Evolutionary conservation across 2,888 invertebrate genomes (phyloP).

Genomic region (Chromoteleia sp.): DNA sequence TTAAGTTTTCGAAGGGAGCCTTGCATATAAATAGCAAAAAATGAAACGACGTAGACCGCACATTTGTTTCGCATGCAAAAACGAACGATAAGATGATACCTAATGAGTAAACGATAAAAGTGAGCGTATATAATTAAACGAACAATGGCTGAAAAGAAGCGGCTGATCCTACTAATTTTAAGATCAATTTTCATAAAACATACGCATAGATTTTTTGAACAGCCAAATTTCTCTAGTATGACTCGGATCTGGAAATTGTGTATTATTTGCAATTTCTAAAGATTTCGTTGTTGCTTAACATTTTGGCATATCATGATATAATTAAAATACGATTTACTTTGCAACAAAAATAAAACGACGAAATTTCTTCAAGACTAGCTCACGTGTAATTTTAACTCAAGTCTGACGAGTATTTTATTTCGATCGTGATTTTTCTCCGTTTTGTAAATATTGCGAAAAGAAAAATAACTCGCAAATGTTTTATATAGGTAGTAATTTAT

Average conservation of each 20-base stretch:
- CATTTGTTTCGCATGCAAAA: slow-evolving; percentile 55
- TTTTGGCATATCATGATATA: slow-evolving; percentile 44
- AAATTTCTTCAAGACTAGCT: slow-evolving; percentile 69
- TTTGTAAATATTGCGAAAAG: slow-evolving; percentile 81
- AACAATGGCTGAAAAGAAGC: slow-evolving; percentile 58
- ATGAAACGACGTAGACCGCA: slow-evolving; percentile 69
- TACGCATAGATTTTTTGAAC: slow-evolving; percentile 74
- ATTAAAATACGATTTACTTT: slow-evolving; percentile 5
- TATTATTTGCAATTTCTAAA: slow-evolving; percentile 13
- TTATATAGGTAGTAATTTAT: slow-evolving; percentile 82
- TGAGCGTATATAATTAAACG: slow-evolving; percentile 48
- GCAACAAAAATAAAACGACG: slow-evolving; percentile 14
- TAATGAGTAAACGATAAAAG: slow-evolving; percentile 47
- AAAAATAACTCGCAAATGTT: slow-evolving; percentile 77
- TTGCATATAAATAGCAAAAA: slow-evolving; percentile 71
- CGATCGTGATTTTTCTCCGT: slow-evolving; percentile 73
- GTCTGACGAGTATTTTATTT: slow-evolving; percentile 74
- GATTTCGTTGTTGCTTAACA: background rate
- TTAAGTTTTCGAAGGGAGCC: slow-evolving; percentile 70
- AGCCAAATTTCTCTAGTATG: slow-evolving; percentile 70
- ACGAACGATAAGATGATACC: slow-evolving; percentile 60
- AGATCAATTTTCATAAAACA: slow-evolving; percentile 74
- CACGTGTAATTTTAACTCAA: slow-evolving; percentile 67
- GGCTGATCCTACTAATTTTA: slow-evolving; percentile 74
- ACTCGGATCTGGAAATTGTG: slow-evolving; percentile 2